These are phyloP conservation scores for Chaetorhynchus papuensis DNA, from an alignment of 2,113 vertebrate species.

Conservation along the genomic window DNA sequence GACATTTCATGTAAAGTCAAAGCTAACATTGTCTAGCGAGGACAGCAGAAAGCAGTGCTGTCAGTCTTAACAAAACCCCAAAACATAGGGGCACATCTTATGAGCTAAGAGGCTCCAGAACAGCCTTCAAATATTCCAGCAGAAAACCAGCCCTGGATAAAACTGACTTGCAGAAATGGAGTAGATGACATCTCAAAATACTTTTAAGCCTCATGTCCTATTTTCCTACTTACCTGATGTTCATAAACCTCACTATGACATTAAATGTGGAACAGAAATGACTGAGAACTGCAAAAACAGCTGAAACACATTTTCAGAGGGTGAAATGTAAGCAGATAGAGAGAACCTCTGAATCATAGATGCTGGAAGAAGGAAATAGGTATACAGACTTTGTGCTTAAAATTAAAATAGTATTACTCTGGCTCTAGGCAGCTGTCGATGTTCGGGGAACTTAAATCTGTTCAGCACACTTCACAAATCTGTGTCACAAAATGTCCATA, in stretches of 20 bases:
- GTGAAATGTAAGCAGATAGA: neutral
- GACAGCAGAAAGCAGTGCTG: neutral
- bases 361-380: neutral
- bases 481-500: neutral
- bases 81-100: neutral
- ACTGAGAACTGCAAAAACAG: neutral
- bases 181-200: neutral
- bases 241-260: neutral
- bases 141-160: neutral
- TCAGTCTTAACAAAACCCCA: neutral
- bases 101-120: neutral
- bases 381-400: neutral
- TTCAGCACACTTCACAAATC: neutral
- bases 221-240: accelerated
- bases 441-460: neutral
- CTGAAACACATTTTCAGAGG: neutral
- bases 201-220: neutral
- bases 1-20: neutral
- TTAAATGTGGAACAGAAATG: neutral
- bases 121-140: neutral
- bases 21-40: neutral
- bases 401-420: neutral
- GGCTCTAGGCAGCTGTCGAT: neutral
- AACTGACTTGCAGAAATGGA: neutral
- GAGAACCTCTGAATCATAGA: neutral